These are phyloP conservation scores for Micrastur ruficollis DNA, from an alignment of 2,797 vertebrate species.

Conservation along the genomic window DNA sequence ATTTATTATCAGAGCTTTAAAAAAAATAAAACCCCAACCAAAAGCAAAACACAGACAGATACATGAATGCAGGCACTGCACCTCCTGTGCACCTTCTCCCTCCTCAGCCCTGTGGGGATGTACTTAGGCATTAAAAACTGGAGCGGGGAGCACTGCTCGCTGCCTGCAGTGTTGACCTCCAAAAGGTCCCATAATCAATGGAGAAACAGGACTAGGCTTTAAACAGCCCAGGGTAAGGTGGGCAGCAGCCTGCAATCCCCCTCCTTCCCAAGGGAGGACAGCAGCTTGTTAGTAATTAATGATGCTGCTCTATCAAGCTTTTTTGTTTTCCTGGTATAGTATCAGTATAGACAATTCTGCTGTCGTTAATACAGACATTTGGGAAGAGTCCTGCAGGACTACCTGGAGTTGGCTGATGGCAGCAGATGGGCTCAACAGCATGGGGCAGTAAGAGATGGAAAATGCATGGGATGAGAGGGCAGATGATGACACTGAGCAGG, in stretches of 20 bases:
- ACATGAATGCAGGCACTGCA: background rate
- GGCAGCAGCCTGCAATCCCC: background rate
- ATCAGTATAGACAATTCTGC: background rate
- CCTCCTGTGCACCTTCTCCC: background rate
- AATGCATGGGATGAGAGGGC: background rate
- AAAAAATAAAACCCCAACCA: background rate
- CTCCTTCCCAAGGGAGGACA: background rate
- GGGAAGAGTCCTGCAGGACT: background rate
- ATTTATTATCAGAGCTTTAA: constrained; percentile 50
- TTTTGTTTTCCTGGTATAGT: background rate
- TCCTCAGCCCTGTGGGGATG: accelerated
- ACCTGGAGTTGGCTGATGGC: background rate
- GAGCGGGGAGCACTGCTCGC: background rate
- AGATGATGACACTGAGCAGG: too few relatives aligned
- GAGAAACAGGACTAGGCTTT: background rate
- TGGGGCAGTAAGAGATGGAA: background rate
- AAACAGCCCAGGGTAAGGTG: background rate
- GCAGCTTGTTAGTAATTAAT: background rate
- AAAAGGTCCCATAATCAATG: background rate
- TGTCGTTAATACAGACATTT: accelerated
- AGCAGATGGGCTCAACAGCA: background rate
- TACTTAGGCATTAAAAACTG: accelerated
- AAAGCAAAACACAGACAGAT: constrained; percentile 21
- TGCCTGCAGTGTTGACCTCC: background rate
- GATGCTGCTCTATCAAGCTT: background rate